phyloP scores from a whole-genome alignment of 2,113 vertebrate genomes.

The Furnarius figulus region DNA sequence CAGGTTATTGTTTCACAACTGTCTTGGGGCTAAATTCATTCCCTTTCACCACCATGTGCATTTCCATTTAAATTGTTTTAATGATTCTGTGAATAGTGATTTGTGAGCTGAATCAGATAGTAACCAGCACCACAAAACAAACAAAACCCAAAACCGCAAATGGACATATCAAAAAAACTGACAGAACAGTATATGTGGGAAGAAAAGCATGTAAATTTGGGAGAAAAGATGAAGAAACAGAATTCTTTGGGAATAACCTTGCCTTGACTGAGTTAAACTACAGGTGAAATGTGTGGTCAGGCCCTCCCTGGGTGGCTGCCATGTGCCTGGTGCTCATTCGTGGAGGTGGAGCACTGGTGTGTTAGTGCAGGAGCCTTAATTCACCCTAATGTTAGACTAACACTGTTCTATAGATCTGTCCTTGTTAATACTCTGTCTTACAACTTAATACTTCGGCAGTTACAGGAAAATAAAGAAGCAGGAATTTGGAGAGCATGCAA shows the following conservation, averaged over 20 bases:
- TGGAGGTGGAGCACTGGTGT: not conserved
- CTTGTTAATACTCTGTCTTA: not conserved
- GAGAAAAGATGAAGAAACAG: not conserved
- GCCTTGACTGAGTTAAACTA: not conserved
- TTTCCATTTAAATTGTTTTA: slow-evolving; percentile 21
- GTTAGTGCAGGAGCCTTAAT: not conserved
- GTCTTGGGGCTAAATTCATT: not conserved
- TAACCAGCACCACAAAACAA: not conserved
- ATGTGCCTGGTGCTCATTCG: not conserved
- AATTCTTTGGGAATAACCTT: not conserved
- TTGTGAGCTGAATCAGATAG: not conserved
- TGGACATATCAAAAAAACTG: not conserved
- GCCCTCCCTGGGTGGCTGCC: not conserved
- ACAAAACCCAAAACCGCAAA: not conserved
- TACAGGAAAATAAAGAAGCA: not conserved
- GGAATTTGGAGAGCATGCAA: not conserved
- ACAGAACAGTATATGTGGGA: not conserved
- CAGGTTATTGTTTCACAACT: not conserved
- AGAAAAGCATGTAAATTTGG: not conserved
- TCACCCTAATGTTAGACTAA: not conserved
- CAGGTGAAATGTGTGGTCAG: not conserved
- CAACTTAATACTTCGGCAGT: not conserved
- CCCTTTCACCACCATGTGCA: not conserved
- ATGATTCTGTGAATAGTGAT: not conserved
- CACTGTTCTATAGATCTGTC: not conserved